Conservation (phyloP, 1,140 invertebrate genomes). For the Solenopsis invicta region DNA sequence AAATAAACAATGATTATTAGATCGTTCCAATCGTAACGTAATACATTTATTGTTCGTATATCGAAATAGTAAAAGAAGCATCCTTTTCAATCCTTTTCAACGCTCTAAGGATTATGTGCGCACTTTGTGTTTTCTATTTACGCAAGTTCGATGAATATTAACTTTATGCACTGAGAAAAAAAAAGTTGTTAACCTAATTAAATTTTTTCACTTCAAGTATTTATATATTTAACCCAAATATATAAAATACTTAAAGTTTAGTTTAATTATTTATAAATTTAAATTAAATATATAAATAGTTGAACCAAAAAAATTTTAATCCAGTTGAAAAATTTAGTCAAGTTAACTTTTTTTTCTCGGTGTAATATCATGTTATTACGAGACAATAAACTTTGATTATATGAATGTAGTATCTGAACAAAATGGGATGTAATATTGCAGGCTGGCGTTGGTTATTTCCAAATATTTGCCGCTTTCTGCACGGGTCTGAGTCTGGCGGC, state of each 20-base stretch:
- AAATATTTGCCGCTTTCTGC: slow-evolving; percentile 89
- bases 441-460: slow-evolving; percentile 92
- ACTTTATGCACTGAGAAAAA: background rate
- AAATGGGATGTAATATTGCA: slow-evolving; percentile 80
- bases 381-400: background rate
- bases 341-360: too few species aligned
- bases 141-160: background rate
- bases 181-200: too few species aligned
- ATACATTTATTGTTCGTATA: background rate
- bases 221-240: too few species aligned
- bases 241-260: too few species aligned
- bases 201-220: too few species aligned
- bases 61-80: background rate
- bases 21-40: background rate
- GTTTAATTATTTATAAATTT: too few species aligned
- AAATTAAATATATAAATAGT: too few species aligned
- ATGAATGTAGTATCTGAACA: background rate
- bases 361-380: background rate
- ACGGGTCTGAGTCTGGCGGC: slow-evolving; percentile 91
- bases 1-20: background rate
- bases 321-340: too few species aligned
- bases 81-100: background rate
- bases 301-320: too few species aligned
- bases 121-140: background rate
- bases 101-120: background rate